Conservation (phyloP, 2,797 vertebrate genomes). For the Gephyroberyx darwinii region DNA sequence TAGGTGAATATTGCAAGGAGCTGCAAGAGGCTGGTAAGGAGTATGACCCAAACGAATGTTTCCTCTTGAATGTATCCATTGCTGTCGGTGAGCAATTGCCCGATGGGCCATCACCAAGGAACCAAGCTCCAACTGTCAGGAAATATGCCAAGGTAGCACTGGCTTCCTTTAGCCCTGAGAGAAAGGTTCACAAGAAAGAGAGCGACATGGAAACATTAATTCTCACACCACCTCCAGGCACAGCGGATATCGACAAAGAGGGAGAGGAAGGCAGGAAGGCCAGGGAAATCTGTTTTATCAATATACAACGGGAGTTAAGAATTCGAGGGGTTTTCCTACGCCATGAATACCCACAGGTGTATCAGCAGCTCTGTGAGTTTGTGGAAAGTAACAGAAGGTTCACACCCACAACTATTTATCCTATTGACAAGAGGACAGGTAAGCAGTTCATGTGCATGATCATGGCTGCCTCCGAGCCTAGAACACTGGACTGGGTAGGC, state of each 20-base stretch:
- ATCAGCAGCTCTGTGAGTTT: slow-evolving; percentile 97
- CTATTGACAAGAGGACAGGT: slow-evolving; percentile 96
- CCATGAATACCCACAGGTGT: slow-evolving; percentile 93
- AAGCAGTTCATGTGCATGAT: slow-evolving; percentile 99
- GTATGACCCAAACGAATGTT: slow-evolving; percentile 97
- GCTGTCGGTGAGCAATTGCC: slow-evolving; percentile 91
- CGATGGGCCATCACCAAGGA: slow-evolving; percentile 88
- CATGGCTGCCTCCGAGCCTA: slow-evolving; percentile 97
- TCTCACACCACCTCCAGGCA: slow-evolving; percentile 94
- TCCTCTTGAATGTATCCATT: slow-evolving; percentile 97
- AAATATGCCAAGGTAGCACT: slow-evolving; percentile 98
- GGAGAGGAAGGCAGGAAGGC: slow-evolving; percentile 95
- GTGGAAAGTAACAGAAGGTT: slow-evolving; percentile 95
- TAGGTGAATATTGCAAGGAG: slow-evolving; percentile 94
- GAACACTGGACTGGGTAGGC: slow-evolving; percentile 96
- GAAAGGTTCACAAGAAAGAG: slow-evolving; percentile 88
- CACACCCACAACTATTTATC: slow-evolving; percentile 98
- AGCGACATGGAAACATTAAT: slow-evolving; percentile 97
- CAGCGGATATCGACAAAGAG: slow-evolving; percentile 92
- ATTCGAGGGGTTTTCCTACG: slow-evolving; percentile 95
- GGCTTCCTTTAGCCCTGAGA: slow-evolving; percentile 92
- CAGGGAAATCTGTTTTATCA: slow-evolving; percentile 95
- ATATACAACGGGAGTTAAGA: slow-evolving; percentile 96
- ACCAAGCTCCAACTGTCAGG: slow-evolving; percentile 90
- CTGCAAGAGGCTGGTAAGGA: slow-evolving; percentile 92